Percentiles rank a stretch among this genome's conserved stretches.
phyloP scores from a whole-genome alignment of 2,113 vertebrate genomes.

The Erythrocercus mccallii region DNA sequence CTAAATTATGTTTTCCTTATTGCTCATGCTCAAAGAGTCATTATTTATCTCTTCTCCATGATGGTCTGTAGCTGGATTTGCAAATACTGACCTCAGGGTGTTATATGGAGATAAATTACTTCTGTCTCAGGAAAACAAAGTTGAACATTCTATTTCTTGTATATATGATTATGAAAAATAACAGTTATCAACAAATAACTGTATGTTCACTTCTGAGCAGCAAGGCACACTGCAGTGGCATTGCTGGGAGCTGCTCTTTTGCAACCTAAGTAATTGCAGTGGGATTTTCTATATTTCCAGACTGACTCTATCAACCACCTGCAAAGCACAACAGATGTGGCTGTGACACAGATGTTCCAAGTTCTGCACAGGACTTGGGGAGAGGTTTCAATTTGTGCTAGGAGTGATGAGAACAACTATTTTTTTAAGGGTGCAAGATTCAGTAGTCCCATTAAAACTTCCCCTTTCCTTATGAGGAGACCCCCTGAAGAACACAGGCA shows the following conservation, averaged over 20 bases:
- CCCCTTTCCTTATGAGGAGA: not conserved
- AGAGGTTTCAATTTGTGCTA: not conserved
- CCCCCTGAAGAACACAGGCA: not conserved
- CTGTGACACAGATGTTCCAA: not conserved
- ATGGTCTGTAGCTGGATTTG: conserved; percentile 54
- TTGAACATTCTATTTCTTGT: not conserved
- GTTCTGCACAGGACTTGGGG: not conserved
- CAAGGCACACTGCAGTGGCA: not conserved
- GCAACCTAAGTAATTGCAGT: not conserved
- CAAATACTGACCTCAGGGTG: conserved; percentile 66
- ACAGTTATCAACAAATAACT: not conserved
- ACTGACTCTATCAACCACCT: not conserved
- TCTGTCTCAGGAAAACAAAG: not conserved
- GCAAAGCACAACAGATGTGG: not conserved
- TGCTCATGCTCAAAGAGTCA: conserved; percentile 43
- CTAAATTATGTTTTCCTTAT: conserved; percentile 18
- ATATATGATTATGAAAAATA: not conserved
- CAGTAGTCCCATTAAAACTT: not conserved
- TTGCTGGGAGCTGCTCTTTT: not conserved
- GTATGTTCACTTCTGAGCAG: not conserved
- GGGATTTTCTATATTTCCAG: not conserved
- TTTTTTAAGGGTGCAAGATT: not conserved
- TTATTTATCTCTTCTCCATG: conserved; percentile 41
- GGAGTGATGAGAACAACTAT: not conserved
- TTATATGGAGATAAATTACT: conserved; percentile 43